Percentiles rank a stretch among this genome's conserved stretches.
Conservation (phyloP, 35 echinoderm and acorn worm species). For the Heliocidaris erythrogramma region DNA sequence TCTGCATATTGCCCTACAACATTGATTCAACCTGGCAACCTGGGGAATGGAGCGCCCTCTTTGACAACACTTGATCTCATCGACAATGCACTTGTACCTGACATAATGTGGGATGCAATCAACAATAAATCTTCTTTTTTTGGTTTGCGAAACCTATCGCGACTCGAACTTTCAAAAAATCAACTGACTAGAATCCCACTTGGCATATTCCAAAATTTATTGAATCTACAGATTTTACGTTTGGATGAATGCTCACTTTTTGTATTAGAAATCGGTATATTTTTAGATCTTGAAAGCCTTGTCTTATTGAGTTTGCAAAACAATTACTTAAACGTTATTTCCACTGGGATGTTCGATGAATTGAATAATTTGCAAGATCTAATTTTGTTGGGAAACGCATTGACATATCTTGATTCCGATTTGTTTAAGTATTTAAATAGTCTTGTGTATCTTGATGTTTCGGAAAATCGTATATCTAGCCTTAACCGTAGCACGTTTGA, state of each 20-base stretch:
- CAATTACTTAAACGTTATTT: background rate
- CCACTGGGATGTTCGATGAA: background rate
- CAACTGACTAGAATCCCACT: background rate
- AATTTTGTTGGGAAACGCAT: background rate
- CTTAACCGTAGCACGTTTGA: background rate
- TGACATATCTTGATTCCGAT: background rate
- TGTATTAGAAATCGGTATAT: background rate
- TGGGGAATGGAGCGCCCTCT: background rate
- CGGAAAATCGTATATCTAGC: background rate
- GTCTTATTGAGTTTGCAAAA: background rate
- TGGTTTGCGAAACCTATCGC: background rate
- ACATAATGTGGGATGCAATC: background rate
- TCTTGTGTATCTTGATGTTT: background rate
- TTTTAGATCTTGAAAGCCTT: background rate
- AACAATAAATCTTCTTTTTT: background rate
- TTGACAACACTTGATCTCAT: background rate
- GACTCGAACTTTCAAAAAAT: background rate
- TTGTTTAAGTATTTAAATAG: background rate
- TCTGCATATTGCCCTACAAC: background rate
- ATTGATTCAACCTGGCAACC: background rate
- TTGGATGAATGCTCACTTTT: background rate
- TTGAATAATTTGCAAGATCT: background rate
- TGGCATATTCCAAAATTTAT: background rate
- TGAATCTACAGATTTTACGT: background rate
- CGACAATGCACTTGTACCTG: background rate